phyloP scores from a whole-genome alignment of 2,797 vertebrate genomes.

The Crenichthys baileyi region DNA sequence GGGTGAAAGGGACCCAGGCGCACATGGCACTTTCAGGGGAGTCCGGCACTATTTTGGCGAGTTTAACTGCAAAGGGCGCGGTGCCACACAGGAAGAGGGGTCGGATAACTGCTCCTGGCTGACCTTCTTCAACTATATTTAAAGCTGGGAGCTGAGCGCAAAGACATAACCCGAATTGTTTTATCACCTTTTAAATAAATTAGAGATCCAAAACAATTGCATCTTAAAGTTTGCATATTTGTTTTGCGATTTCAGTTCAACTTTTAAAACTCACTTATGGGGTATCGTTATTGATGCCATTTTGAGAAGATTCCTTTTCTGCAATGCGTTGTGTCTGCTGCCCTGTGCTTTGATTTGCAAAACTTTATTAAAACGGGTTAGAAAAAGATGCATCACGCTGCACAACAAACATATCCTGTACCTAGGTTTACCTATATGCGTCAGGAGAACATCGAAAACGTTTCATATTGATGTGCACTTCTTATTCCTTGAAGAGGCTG shows the following conservation, averaged over 20 bases:
- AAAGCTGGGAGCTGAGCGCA: conserved; percentile 58
- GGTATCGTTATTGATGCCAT: background rate
- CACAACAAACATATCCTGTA: background rate
- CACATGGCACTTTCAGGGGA: conserved; percentile 65
- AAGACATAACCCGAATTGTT: conserved; percentile 58
- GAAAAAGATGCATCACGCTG: background rate
- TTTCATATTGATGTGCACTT: background rate
- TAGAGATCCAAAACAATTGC: background rate
- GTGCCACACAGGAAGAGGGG: conserved; percentile 80
- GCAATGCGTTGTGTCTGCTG: background rate
- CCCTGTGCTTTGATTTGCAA: background rate
- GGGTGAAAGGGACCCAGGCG: conserved; percentile 66
- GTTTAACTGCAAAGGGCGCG: conserved; percentile 57
- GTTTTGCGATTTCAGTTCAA: background rate
- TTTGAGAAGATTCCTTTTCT: background rate
- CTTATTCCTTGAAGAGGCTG: background rate
- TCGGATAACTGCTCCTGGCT: conserved; percentile 52
- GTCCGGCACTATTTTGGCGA: conserved; percentile 75
- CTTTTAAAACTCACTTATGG: background rate
- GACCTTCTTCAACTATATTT: conserved; percentile 73
- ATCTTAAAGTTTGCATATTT: background rate
- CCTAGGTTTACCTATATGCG: background rate
- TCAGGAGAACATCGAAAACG: background rate
- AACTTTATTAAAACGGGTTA: background rate
- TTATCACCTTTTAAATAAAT: conserved; percentile 34